These are phyloP conservation scores for Rallus limicola DNA, from an alignment of 2,113 vertebrate species.

Conservation along the genomic window DNA sequence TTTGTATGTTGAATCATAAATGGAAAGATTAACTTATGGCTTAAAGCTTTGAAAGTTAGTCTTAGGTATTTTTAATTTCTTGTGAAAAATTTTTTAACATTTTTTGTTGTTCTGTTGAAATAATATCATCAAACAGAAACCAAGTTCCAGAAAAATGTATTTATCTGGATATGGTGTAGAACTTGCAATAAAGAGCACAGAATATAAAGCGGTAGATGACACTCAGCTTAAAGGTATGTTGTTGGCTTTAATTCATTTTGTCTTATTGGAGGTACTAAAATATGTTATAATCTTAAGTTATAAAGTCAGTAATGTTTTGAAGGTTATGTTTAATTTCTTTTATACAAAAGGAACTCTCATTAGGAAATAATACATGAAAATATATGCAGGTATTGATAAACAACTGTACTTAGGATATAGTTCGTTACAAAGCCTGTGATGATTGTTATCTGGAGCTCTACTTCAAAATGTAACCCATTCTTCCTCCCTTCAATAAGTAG, in stretches of 20 bases:
- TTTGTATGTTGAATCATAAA: background rate
- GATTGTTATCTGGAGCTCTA: background rate
- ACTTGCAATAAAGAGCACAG: constrained; percentile 95
- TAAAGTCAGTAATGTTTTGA: background rate
- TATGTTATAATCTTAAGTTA: background rate
- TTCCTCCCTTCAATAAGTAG: background rate
- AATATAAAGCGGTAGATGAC: constrained; percentile 97
- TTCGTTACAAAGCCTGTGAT: background rate
- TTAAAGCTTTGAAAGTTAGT: background rate
- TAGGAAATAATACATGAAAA: background rate
- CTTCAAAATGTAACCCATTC: background rate
- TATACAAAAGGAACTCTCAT: background rate
- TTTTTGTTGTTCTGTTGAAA: background rate
- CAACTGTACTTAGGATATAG: background rate
- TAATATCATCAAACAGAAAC: constrained; percentile 75
- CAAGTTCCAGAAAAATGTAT: constrained; percentile 83
- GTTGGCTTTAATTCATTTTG: background rate
- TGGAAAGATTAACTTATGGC: background rate
- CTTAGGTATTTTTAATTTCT: background rate
- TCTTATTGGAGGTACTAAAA: background rate
- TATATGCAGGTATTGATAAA: background rate
- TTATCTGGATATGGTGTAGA: constrained; percentile 97
- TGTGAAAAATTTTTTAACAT: background rate
- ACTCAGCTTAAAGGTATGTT: constrained; percentile 87
- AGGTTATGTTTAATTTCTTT: background rate